A percentile compares a stretch with the other conserved stretches of the same genome.
Conservation (phyloP, 1,140 invertebrate species). For the Thaumatotibia leucotreta region DNA sequence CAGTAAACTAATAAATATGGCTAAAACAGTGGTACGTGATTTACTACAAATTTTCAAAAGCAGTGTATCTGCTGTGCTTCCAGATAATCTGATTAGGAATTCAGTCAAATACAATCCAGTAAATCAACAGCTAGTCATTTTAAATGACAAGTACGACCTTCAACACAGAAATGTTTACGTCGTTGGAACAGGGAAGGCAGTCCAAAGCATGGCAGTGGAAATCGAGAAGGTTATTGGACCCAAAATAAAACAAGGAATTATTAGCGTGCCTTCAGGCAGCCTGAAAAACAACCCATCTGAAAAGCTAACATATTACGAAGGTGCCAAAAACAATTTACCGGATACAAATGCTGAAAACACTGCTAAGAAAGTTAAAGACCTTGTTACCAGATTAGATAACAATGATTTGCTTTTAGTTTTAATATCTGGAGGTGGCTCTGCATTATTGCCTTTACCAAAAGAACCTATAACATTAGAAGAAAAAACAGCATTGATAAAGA, state of each 20-base stretch:
- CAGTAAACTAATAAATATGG: slow-evolving; percentile 22
- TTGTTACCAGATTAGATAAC: slow-evolving; percentile 78
- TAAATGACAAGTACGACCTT: slow-evolving; percentile 38
- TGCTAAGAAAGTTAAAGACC: slow-evolving; percentile 83
- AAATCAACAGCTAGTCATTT: slow-evolving; percentile 38
- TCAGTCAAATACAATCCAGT: slow-evolving; percentile 39
- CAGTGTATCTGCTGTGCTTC: slow-evolving; percentile 52
- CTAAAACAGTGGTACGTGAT: slow-evolving; percentile 29
- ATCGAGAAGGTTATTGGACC: slow-evolving; percentile 82
- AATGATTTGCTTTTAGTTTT: slow-evolving; percentile 89
- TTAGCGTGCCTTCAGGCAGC: slow-evolving; percentile 86
- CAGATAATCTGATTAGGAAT: slow-evolving; percentile 53
- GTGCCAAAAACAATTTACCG: slow-evolving; percentile 77
- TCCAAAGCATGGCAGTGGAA: slow-evolving; percentile 88
- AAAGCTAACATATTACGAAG: slow-evolving; percentile 68
- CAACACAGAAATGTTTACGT: slow-evolving; percentile 79
- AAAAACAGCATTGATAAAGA: slow-evolving; percentile 84
- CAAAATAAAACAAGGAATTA: slow-evolving; percentile 82
- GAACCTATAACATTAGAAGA: slow-evolving; percentile 85
- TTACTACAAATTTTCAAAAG: slow-evolving; percentile 49
- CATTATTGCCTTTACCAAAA: slow-evolving; percentile 88
- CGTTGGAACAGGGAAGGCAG: slow-evolving; percentile 95
- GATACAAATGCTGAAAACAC: slow-evolving; percentile 79
- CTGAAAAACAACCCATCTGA: slow-evolving; percentile 42
- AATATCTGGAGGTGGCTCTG: slow-evolving; percentile 95